Evolutionary conservation across 92 coral and sea anemone genomes (phyloP).

Genomic region (Ricordea florida): DNA sequence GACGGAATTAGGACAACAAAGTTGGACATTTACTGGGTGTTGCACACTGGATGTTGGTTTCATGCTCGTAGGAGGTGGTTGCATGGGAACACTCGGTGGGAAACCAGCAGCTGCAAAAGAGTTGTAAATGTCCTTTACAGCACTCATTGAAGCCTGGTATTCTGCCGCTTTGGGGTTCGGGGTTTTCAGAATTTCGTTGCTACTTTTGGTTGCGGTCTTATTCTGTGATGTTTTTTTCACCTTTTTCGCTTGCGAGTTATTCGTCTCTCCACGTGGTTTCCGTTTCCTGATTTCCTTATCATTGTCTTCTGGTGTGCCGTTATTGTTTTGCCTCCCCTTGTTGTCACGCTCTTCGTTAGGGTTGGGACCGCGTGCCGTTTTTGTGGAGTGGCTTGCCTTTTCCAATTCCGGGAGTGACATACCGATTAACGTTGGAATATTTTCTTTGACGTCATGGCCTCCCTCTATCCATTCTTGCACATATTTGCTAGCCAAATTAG

Average conservation of each 20-base stretch:
- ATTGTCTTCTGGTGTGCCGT: neutral
- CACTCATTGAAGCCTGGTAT: neutral
- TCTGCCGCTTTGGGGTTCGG: neutral
- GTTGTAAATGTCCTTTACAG: neutral
- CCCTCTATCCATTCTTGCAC: neutral
- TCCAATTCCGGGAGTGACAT: neutral
- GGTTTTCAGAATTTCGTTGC: neutral
- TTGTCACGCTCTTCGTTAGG: no score
- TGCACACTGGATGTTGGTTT: conserved; percentile 1
- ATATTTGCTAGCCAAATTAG: neutral
- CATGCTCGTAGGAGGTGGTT: neutral
- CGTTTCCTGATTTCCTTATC: neutral
- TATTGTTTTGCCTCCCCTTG: neutral
- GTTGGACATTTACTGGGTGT: neutral
- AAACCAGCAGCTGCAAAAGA: neutral
- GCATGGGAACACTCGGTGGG: neutral
- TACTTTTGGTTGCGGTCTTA: neutral
- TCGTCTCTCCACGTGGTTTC: neutral
- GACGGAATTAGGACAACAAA: no score
- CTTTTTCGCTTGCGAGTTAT: neutral
- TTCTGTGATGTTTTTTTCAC: neutral
- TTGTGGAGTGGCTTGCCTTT: no score
- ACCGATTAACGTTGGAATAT: neutral
- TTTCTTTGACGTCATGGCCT: neutral
- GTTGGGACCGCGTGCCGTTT: no score